Evolutionary conservation across 2,113 vertebrate genomes (phyloP), one percentile per base, ranked within the genome.

Genomic region (Alces alces): DNA sequence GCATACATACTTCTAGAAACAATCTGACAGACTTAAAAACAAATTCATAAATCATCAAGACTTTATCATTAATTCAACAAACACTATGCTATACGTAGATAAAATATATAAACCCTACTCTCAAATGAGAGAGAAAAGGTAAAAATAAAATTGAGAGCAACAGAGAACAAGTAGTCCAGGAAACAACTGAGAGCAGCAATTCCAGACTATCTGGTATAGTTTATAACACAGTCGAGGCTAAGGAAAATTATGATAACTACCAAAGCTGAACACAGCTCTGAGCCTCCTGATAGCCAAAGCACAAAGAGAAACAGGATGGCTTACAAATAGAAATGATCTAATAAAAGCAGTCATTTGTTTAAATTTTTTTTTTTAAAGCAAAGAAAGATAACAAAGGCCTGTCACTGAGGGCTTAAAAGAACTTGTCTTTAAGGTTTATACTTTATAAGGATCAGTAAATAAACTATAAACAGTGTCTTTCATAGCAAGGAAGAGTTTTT

Each of bases 231-330:
- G 80, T 6, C 82, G 82, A 94, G 45, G 86, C 36, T 85, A 87
- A 86, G 52, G 23, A 96, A 94, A 96, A 97, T 57, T 70, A 92
- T 43, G 27, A 96, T 93, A 96, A 97, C 52, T 79, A 92, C 30
- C 89, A 92, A 96, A 95, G 50, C 3, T 89, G 23, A 90, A 58
- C 39, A 91, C 25, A 86, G 43, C 5, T 43, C 50, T 86, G 58
- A 95, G n/a, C 19, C 89, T 80, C 58, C 36, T 79, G n/a, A 54
- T 0, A 92, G 82, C 23, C 94, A 58, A 86, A 92, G 39, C 66
- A 36, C 80, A 58, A 78, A 96, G 7, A 78, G 36, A 95, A 95
- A 94, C 7, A 89, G 10, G 19, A 95, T 19, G 10, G 33, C 43
- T 80, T 78, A 89, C 6, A 57, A 97, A 93, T 11, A 89, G 66